Evolutionary conservation across 2,113 vertebrate genomes (phyloP).

Genomic region (Hystrix cristata): DNA sequence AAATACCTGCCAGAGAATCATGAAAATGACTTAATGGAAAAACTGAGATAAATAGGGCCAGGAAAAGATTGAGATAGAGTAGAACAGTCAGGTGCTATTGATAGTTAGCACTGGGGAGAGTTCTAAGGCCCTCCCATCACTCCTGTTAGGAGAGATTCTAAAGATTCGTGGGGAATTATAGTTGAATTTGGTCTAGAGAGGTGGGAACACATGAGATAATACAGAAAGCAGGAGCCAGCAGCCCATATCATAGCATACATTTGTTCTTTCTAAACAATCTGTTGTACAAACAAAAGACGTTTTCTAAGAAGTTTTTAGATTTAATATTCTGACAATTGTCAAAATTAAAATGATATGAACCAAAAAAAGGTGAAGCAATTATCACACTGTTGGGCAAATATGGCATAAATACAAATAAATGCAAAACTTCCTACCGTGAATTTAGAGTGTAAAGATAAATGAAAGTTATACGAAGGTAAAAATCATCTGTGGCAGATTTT

Average conservation of each 20-base stretch:
- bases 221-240: not conserved
- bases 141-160: not conserved
- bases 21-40: not conserved
- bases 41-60: not conserved
- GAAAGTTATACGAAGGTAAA: not conserved
- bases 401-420: not conserved
- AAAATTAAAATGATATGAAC: slow-evolving; percentile 31
- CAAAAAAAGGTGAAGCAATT: slow-evolving; percentile 57
- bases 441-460: slow-evolving; percentile 14
- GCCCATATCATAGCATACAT: not conserved
- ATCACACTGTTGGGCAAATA: not conserved
- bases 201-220: not conserved
- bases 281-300: slow-evolving; percentile 29
- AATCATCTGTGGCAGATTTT: not conserved
- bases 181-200: slow-evolving; percentile 23
- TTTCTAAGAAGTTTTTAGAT: not conserved
- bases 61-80: not conserved
- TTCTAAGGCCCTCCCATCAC: not conserved
- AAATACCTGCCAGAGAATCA: not conserved
- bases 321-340: not conserved
- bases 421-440: not conserved
- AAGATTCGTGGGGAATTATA: not conserved
- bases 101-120: not conserved
- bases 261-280: not conserved
- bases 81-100: not conserved